Evolutionary conservation across 2,797 vertebrate genomes (phyloP).

Genomic region (Spondyliosoma cantharus): DNA sequence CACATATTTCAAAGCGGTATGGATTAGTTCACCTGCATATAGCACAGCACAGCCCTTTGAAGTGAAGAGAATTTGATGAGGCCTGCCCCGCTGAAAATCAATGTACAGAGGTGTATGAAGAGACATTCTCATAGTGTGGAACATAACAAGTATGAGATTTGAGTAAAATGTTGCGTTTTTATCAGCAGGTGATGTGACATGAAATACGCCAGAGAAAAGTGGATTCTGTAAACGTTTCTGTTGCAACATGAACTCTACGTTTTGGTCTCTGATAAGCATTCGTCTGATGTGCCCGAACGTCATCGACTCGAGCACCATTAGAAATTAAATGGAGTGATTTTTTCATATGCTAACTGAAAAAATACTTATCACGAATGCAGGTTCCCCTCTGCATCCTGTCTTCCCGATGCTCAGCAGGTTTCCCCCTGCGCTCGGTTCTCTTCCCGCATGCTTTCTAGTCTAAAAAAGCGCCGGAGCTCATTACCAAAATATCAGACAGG

Average conservation of each 20-base stretch:
- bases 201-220: neutral
- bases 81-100: neutral
- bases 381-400: neutral
- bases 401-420: neutral
- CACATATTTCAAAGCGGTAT: constrained; percentile 31
- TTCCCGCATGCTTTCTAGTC: neutral
- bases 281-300: constrained; percentile 4
- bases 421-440: neutral
- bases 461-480: constrained; percentile 27
- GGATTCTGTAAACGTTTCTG: neutral
- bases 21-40: neutral
- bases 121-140: neutral
- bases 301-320: constrained; percentile 53
- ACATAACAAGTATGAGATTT: neutral
- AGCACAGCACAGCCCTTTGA: neutral
- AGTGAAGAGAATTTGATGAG: neutral
- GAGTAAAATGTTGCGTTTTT: neutral
- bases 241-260: neutral
- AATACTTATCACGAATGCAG: constrained; percentile 35
- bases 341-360: constrained; percentile 62
- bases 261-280: constrained; percentile 17
- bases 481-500: constrained; percentile 14
- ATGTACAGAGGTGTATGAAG: neutral
- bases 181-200: neutral
- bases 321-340: constrained; percentile 35